Base-by-base conservation (phyloP, 1,140 invertebrate species). In the Listronotus oregonensis region DNA sequence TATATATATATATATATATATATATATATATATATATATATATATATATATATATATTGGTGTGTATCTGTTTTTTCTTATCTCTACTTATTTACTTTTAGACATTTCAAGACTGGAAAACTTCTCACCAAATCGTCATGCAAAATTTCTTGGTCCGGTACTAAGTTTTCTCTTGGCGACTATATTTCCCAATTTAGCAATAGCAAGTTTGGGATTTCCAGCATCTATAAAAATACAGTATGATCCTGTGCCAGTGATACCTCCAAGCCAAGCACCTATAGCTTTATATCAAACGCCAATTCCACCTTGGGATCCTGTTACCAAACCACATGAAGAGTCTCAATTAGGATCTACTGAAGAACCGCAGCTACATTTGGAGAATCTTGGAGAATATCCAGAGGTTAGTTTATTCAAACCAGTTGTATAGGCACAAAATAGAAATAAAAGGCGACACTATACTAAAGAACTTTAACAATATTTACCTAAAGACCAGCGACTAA, bases 211-310 rank as follows among this genome's bases (percentile, higher is more conserved):
- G 12, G 62, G 62, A 17, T 27, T 27, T 27, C 21, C 21, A 27
- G 21, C 21, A 27, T 57, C 52, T 7, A 64, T 64, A 27, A 56
- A 51, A 58, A 56, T 64, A 6, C 52, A 64, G 21, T 64, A 64
- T 43, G 62, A 64, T 51, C 59, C 59, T 1, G 34, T 52, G 32
- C 62, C 62, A 40, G 1, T 27, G 3, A 12, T 50, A 11, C 14
- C 32, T 9, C 14, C 34, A 10, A 60, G 49, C 31, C 18, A 11
- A 11, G 37, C 54, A 12, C 50, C 39, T 12, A 64, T 64, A 46
- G 49, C 15, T 14, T 14, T 64, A 7, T 64, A 39, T 27, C 57
- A 60, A 49, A 32, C 17, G n/a, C 32, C 46, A 7, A 1, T 31
- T 12, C 27, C 60, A 9, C n/a, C 31, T 17, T 39, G 46, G 47